These are phyloP conservation scores for Cosmia trapezina DNA, from an alignment of 2,888 invertebrate species.

Conservation along the genomic window DNA sequence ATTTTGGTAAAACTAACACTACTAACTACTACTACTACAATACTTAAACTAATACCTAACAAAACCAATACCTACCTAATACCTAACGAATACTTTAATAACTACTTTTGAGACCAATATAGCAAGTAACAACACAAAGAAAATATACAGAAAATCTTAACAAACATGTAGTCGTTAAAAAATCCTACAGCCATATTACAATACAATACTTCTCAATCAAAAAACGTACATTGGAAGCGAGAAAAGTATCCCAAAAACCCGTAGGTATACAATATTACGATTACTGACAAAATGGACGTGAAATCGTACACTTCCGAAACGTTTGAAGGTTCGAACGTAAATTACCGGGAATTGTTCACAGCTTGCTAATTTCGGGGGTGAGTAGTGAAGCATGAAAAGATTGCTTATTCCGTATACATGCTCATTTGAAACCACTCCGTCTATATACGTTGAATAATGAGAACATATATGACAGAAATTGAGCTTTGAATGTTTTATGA, in stretches of 20 bases:
- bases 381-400: constrained; percentile 65
- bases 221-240: not conserved
- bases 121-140: not conserved
- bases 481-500: constrained; percentile 21
- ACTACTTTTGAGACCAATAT: not conserved
- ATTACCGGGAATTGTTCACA: constrained; percentile 60
- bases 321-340: constrained; percentile 58
- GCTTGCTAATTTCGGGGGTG: constrained; percentile 61
- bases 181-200: not conserved
- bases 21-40: too few species aligned
- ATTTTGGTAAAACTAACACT: not conserved
- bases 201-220: not conserved
- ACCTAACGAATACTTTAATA: too few species aligned
- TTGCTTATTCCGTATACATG: constrained; percentile 70
- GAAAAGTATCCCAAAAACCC: not conserved
- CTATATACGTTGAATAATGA: constrained; percentile 43
- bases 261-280: constrained; percentile 21
- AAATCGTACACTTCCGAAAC: constrained; percentile 52
- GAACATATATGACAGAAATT: constrained; percentile 38
- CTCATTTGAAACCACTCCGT: constrained; percentile 62
- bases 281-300: constrained; percentile 46
- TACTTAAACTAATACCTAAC: too few species aligned
- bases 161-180: not conserved
- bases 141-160: not conserved
- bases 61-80: too few species aligned